Evolutionary conservation across 2,888 invertebrate genomes (phyloP).

Genomic region (Hydrotaea cyrtoneurina): DNA sequence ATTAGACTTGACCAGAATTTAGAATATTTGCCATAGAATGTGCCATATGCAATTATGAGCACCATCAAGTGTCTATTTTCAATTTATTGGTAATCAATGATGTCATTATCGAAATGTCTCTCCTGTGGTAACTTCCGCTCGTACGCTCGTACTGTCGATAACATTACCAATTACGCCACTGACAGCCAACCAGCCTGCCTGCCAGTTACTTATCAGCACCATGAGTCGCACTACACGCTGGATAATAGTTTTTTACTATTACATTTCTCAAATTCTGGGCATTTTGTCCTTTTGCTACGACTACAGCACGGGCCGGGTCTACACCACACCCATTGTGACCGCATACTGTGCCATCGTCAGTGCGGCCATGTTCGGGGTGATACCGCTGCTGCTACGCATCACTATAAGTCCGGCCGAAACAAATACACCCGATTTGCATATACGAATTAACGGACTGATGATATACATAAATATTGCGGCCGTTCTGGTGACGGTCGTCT

Average conservation of each 20-base stretch:
- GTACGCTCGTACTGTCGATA: too few relatives aligned
- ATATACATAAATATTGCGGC: background rate
- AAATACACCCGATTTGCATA: background rate
- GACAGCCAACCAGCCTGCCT: too few relatives aligned
- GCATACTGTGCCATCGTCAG: background rate
- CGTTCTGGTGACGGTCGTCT: background rate
- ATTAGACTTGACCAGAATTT: too few relatives aligned
- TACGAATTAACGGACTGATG: background rate
- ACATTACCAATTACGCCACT: too few relatives aligned
- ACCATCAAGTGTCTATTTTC: too few relatives aligned
- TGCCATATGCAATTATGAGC: too few relatives aligned
- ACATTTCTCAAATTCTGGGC: background rate
- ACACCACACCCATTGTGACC: background rate
- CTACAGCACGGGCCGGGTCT: background rate
- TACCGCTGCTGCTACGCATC: background rate
- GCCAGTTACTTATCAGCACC: background rate
- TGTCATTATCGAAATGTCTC: too few relatives aligned
- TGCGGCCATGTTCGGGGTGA: background rate
- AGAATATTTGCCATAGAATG: too few relatives aligned
- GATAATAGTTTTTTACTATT: background rate
- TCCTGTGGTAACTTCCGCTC: too few relatives aligned
- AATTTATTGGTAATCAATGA: too few relatives aligned
- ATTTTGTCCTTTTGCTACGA: slow-evolving; percentile 7
- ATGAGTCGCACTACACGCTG: slow-evolving; percentile 22
- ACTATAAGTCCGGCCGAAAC: background rate